Conservation (phyloP, 2,113 vertebrate genomes). For the Phalacrocorax aristotelis region DNA sequence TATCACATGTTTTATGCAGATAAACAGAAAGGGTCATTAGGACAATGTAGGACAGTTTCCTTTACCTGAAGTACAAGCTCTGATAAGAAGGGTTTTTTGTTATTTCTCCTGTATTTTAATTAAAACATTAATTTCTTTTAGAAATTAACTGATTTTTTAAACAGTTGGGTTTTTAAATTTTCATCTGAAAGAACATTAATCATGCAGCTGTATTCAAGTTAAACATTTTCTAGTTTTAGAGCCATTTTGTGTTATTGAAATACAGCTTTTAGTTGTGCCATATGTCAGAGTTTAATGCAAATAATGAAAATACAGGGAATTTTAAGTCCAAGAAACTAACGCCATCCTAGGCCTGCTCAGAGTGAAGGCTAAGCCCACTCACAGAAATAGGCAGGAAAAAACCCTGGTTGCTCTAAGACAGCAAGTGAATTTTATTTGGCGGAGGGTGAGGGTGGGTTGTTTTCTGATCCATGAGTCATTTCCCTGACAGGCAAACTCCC, state of each 20-base stretch:
- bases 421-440: neutral
- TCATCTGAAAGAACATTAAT: neutral
- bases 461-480: neutral
- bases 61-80: neutral
- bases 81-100: neutral
- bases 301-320: neutral
- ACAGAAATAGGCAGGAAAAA: neutral
- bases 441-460: fast-evolving
- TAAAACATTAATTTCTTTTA: neutral
- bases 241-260: neutral
- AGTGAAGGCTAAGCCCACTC: neutral
- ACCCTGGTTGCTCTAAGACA: neutral
- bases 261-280: neutral
- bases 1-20: neutral
- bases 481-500: neutral
- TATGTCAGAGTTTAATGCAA: neutral
- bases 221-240: neutral
- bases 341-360: neutral
- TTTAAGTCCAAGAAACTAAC: neutral
- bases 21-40: neutral
- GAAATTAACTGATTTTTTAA: neutral
- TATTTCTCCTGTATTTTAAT: neutral
- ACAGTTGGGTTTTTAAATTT: neutral
- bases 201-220: neutral
- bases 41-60: neutral